Percentiles rank a stretch among this genome's conserved stretches.
Conservation (phyloP, 2,888 invertebrate species). For the Callyntrura guangdongensis region DNA sequence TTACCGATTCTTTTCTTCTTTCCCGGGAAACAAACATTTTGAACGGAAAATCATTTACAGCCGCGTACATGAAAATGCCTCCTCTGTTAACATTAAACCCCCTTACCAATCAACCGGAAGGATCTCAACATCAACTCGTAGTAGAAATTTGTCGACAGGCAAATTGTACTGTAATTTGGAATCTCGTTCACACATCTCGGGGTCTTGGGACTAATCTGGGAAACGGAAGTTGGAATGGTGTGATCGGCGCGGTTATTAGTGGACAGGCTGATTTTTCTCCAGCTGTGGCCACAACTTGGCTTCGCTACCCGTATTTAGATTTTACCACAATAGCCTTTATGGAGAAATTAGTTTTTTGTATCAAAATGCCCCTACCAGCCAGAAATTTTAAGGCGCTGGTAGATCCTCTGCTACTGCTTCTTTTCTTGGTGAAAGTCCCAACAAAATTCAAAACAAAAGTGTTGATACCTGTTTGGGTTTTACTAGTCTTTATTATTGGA, state of each 20-base stretch:
- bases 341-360: not conserved
- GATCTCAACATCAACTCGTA: not conserved
- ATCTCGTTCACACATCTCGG: not conserved
- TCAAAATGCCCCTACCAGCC: not conserved
- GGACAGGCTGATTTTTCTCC: conserved; percentile 1
- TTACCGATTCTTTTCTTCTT: no score
- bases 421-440: no score
- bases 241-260: not conserved
- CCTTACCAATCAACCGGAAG: not conserved
- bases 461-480: no score
- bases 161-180: not conserved
- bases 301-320: not conserved
- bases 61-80: not conserved
- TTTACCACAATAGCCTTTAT: not conserved
- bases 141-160: not conserved
- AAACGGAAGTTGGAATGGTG: conserved; percentile 34
- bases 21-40: not conserved
- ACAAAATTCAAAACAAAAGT: no score
- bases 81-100: not conserved
- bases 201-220: conserved; percentile 8
- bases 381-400: not conserved
- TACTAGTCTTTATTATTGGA: no score
- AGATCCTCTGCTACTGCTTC: not conserved
- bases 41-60: not conserved
- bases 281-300: not conserved